phyloP scores from a whole-genome alignment of 1,140 invertebrate genomes.

The Papilio polyxenes region DNA sequence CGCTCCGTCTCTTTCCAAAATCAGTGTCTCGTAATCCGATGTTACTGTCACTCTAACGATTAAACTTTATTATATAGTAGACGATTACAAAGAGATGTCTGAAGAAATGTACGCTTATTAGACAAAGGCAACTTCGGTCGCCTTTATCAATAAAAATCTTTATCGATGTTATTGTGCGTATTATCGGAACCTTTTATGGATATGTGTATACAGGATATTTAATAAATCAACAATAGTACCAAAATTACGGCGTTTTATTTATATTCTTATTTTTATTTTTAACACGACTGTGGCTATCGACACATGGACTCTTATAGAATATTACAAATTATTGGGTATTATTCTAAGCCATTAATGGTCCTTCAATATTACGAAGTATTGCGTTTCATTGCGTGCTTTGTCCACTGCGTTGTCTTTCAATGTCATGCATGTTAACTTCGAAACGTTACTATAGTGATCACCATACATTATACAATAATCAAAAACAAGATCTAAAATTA shows the following conservation, averaged over 20 bases:
- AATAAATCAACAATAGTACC: constrained; percentile 21
- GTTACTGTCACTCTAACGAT: constrained; percentile 67
- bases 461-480: too few species aligned
- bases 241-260: constrained; percentile 1
- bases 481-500: too few species aligned
- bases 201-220: constrained; percentile 23
- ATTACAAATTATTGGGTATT: background rate
- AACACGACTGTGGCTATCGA: background rate
- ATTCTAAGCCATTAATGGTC: background rate
- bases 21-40: constrained; percentile 76
- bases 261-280: background rate
- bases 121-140: constrained; percentile 64
- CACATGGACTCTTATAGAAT: background rate
- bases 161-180: constrained; percentile 72
- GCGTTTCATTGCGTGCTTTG: too few species aligned
- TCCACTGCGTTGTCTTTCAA: too few species aligned
- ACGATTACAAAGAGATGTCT: constrained; percentile 64
- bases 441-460: too few species aligned
- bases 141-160: constrained; percentile 78
- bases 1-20: constrained; percentile 64
- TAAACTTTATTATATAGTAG: constrained; percentile 74
- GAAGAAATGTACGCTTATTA: constrained; percentile 79
- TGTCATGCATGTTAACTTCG: too few species aligned
- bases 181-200: constrained; percentile 43
- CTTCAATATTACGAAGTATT: too few species aligned